Evolutionary conservation across 2,888 invertebrate genomes (phyloP), one percentile per base, ranked within the genome.

Genomic region (Tiliacea citrago): DNA sequence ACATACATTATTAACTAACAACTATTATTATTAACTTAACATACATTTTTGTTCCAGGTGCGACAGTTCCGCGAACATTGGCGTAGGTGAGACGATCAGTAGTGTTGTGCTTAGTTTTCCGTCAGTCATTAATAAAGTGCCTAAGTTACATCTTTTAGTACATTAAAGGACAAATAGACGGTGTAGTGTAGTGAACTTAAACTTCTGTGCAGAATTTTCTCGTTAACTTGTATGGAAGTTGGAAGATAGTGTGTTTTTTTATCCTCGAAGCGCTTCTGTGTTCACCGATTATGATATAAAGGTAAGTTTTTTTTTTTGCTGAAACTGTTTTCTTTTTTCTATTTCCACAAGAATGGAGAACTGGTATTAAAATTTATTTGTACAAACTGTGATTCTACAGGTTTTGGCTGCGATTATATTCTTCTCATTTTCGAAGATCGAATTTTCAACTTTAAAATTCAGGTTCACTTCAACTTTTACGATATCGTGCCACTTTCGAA

Each of bases 241-340:
- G 75, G 89, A 90, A 89, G 85, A 87, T 80, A 88, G 90, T 86
- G 88, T 72, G 87, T 89, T 88, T 90, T 87, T 90, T 89, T 89
- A 86, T 88, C 83, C 85, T 88, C 88, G 80, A 83, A 77, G 89
- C 86, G 91, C 89, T 91, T 89, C 80, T 79, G 88, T 85, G 88
- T 90, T 90, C 89, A 81, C 88, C 92, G 88, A 92, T 87, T 88
- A 95, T 95, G 95, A 90, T 92, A 91, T 95, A 93, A 94, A 95
- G 95, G 95, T 95, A 90, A 92, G 94, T 83, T 75, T 69, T 73
- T 49, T 75, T n/a, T 65, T 75, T 68, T 69, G 29, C 58, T 70
- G 58, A 42, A 80, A 69, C 24, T 24, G 3, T 65, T 75, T 73
- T 16, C 45, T n/a, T 29, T 67, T 77, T 73, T 66, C 51, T 21